Conservation (phyloP, 2,797 vertebrate species). For the Gymnothorax reevesii region DNA sequence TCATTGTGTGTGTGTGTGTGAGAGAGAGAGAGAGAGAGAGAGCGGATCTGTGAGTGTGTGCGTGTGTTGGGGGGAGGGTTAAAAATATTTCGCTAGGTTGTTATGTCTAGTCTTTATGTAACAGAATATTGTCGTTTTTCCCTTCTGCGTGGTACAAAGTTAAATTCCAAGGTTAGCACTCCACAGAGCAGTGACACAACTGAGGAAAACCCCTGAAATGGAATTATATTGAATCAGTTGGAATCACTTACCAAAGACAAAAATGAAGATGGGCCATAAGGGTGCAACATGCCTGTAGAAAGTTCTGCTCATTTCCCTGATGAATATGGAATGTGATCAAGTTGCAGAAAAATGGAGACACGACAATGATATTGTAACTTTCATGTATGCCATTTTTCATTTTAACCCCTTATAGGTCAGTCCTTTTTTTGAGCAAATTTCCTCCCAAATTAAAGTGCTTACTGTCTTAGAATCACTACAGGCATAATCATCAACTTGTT, state of each 20-base stretch:
- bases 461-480: no score
- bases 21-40: conserved; percentile 31
- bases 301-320: neutral
- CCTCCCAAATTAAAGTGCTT: no score
- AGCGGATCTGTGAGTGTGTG: conserved; percentile 23
- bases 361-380: no score
- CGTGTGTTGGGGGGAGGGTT: conserved; percentile 23
- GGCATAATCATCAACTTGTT: no score
- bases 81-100: conserved; percentile 64
- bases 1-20: conserved; percentile 40
- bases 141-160: conserved; percentile 9
- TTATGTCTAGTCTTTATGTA: conserved; percentile 48
- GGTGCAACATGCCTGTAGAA: neutral
- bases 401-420: no score
- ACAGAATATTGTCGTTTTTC: conserved; percentile 36
- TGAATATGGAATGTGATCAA: conserved; percentile 8
- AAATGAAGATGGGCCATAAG: neutral
- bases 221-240: neutral
- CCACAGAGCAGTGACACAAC: conserved; percentile 22
- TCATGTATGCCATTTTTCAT: no score
- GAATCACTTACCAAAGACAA: neutral
- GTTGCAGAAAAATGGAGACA: neutral
- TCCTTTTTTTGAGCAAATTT: no score
- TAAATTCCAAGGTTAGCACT: conserved; percentile 58
- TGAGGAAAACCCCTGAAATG: conserved; percentile 15